A percentile compares a stretch with the other conserved stretches of the same genome.
These are phyloP conservation scores for Nomada lathburiana DNA, from an alignment of 2,888 invertebrate species.

Conservation along the genomic window DNA sequence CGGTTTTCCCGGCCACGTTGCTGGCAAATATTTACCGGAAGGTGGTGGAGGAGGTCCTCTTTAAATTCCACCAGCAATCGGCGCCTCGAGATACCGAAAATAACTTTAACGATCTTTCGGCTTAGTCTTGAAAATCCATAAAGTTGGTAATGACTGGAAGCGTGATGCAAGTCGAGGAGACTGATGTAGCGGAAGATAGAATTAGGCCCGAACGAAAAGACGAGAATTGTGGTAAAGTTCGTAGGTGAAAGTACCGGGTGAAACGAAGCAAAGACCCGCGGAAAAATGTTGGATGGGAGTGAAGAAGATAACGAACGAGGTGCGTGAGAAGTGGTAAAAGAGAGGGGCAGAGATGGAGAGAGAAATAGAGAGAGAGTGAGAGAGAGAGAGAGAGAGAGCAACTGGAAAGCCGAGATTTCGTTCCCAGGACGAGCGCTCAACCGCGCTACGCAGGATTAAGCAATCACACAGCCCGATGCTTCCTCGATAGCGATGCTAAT, in stretches of 20 bases:
- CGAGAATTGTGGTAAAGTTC: background rate
- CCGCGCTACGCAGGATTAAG: constrained; percentile 75
- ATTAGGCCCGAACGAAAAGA: background rate
- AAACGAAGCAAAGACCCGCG: background rate
- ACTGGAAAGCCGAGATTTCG: constrained; percentile 65
- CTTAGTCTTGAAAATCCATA: constrained; percentile 49
- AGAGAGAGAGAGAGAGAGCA: constrained; percentile 14
- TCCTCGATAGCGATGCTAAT: constrained; percentile 81
- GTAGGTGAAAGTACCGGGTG: too few relatives aligned
- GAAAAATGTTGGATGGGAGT: too few relatives aligned
- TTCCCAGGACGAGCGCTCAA: constrained; percentile 70
- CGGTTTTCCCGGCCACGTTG: constrained; percentile 72
- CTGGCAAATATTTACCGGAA: constrained; percentile 74
- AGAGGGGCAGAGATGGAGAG: background rate
- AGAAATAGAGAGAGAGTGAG: background rate
- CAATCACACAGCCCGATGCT: constrained; percentile 78
- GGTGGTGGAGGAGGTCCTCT: constrained; percentile 61
- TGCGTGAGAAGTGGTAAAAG: background rate
- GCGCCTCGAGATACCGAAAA: constrained; percentile 53
- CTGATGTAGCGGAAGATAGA: background rate
- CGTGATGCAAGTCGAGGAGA: constrained; percentile 1
- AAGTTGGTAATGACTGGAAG: constrained; percentile 40
- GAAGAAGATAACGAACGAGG: background rate
- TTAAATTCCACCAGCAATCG: constrained; percentile 64
- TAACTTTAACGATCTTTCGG: constrained; percentile 52